Evolutionary conservation across 2,888 invertebrate genomes (phyloP), one percentile per base, ranked within the genome.

Genomic region (Metopia argyrocephala): DNA sequence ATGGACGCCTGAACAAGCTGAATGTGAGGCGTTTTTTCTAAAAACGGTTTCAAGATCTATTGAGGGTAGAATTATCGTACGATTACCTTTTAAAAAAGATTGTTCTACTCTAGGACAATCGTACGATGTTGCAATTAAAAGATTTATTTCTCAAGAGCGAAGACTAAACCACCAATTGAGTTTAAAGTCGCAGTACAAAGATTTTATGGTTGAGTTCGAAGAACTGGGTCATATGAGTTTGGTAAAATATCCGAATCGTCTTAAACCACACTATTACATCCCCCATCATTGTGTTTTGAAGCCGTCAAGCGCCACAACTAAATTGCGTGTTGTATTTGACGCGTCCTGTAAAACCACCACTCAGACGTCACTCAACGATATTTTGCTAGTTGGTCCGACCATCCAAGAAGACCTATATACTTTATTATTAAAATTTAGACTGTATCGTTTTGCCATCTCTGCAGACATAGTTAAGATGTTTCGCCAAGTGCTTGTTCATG

Each of bases 401-500:
- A 50, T 82, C 4, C 75, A 79, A 65, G 27, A 21, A 18, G 69
- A 79, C 12, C 23, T 83, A 3, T 75, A 73, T 18, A 9, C 69
- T 6, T 50, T 80, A 23, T 46, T 80, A 2, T 9, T 83, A 9
- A 75, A 76, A 50, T 83, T 83, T 56, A 64, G 66, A 25, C 6
- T 82, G 9, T 46, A 48, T 62, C 65, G 66, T 9, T 82, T 59
- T 45, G 78, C 61, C 5, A 9, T 78, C 7, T 74, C 78, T 15
- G 82, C 76, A 4, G 84, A 78, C 52, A 80, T 83, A 6, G 57
- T 54, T 3, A 81, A 84, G 28, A 82, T 81, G 83, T 82, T 82
- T 45, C 31, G 82, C 5, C 76, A 79, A 28, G 70, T 82, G 20
- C 23, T 78, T 9, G 45, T 83, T 3, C 38, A 78, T 52, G 50